Evolutionary conservation across 1,140 invertebrate genomes (phyloP).

Genomic region (Diploscapter pachys): DNA sequence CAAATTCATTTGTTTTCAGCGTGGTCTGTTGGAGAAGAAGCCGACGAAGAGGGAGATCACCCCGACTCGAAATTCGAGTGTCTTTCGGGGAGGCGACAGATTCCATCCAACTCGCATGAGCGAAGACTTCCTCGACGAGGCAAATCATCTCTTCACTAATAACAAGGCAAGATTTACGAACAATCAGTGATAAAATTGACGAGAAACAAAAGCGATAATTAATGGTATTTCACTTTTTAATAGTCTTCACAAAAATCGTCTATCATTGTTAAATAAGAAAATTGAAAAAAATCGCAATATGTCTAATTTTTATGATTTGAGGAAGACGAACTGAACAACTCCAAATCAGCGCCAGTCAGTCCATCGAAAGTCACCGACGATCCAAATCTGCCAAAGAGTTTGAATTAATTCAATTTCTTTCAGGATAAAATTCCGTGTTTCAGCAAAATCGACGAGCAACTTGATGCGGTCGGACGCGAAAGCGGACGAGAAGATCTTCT

Average conservation of each 20-base stretch:
- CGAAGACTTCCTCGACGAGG: conserved; percentile 7
- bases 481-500: conserved; percentile 11
- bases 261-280: background rate
- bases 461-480: background rate
- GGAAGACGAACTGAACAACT: conserved; percentile 18
- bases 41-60: conserved; percentile 10
- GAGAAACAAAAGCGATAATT: too few relatives aligned
- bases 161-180: background rate
- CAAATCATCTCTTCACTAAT: conserved; percentile 10
- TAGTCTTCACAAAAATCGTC: too few relatives aligned
- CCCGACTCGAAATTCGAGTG: conserved; percentile 12
- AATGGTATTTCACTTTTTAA: too few relatives aligned
- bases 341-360: conserved; percentile 12
- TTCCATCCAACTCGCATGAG: conserved; percentile 5
- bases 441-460: conserved; percentile 14
- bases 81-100: conserved; percentile 8
- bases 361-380: conserved; percentile 13
- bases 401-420: background rate
- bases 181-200: too few relatives aligned
- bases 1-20: conserved; percentile 7
- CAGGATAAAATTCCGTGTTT: conserved; percentile 6
- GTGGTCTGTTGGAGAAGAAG: too few relatives aligned
- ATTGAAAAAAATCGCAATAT: conserved; percentile 12
- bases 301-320: background rate
- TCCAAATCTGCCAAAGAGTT: background rate